phyloP scores from a whole-genome alignment of 2,888 invertebrate genomes.

The Chelonus formosanus region DNA sequence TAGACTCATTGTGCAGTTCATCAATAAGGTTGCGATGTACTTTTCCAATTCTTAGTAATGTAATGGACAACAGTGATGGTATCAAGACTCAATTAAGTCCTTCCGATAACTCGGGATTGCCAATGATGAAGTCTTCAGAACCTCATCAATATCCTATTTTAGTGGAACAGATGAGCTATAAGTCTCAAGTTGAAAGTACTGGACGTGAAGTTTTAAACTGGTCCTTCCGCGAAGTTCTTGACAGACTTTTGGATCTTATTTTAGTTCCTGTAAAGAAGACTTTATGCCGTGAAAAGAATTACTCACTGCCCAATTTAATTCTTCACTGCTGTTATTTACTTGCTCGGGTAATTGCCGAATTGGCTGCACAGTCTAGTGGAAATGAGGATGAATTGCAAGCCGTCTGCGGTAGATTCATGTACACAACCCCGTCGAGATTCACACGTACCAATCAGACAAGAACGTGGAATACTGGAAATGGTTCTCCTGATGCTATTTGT shows the following conservation, averaged over 20 bases:
- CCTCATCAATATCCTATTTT: slow-evolving; percentile 79
- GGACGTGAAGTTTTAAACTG: slow-evolving; percentile 66
- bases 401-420: slow-evolving; percentile 78
- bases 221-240: slow-evolving; percentile 83
- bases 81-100: slow-evolving; percentile 71
- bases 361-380: slow-evolving; percentile 82
- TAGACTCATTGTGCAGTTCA: slow-evolving; percentile 85
- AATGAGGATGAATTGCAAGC: slow-evolving; percentile 80
- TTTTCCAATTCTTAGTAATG: slow-evolving; percentile 74
- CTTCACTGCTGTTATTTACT: slow-evolving; percentile 80
- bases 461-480: slow-evolving; percentile 97
- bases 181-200: slow-evolving; percentile 67
- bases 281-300: slow-evolving; percentile 68
- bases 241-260: slow-evolving; percentile 82
- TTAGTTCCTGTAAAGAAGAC: slow-evolving; percentile 77
- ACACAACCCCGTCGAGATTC: slow-evolving; percentile 89
- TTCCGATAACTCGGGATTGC: slow-evolving; percentile 75
- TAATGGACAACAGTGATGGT: slow-evolving; percentile 65
- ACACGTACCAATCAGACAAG: slow-evolving; percentile 88
- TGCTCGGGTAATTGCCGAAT: slow-evolving; percentile 86
- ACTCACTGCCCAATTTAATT: slow-evolving; percentile 69
- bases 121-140: slow-evolving; percentile 75
- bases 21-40: slow-evolving; percentile 78
- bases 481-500: slow-evolving; percentile 95
- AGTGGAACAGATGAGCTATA: slow-evolving; percentile 80